Evolutionary conservation across 1,140 invertebrate genomes (phyloP), one percentile per base, ranked within the genome.

Genomic region (Lerema accius): DNA sequence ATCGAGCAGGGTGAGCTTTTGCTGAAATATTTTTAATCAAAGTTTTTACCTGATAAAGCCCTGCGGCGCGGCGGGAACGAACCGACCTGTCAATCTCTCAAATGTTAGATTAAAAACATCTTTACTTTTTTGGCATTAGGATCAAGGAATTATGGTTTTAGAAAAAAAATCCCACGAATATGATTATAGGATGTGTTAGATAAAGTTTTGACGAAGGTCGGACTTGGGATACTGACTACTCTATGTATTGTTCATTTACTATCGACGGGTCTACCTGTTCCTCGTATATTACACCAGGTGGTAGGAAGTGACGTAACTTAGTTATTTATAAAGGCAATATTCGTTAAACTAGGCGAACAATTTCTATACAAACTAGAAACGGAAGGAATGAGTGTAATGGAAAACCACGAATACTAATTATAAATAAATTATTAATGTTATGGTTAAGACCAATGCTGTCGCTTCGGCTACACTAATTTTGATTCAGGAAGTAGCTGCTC

Each of bases 11-110:
- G 39, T 67, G 63, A 71, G 78, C 75, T 82, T 84, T 86, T 74
- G 84, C 87, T 89, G 86, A 89, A 89, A 88, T 86, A 89, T 90
- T 87, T 87, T 86, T 90, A 90, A 90, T 90, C 87, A 90, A 87
- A 82, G 73, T 85, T 89, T 86, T 82, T 87, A 85, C 86, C 84
- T 86, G 84, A 79, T 76, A 75, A 60, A 62, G 64, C 67, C 71
- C 71, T 62, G 66, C 68, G 74, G 75, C 74, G 71, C 72, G 71
- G 75, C 77, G 71, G 75, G 72, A 73, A 73, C 76, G 73, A 71
- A 82, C 84, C 85, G 74, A 86, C 80, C 88, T 88, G 86, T 90
- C 88, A 90, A 87, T 90, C 87, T 88, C 69, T 82, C 85, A 87
- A 90, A 89, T 79, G 81, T 84, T 83, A 88, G 82, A 90, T 90